These are phyloP conservation scores for Myoxocephalus aenaeus DNA, from an alignment of 2,797 vertebrate genomes.

Conservation along the genomic window DNA sequence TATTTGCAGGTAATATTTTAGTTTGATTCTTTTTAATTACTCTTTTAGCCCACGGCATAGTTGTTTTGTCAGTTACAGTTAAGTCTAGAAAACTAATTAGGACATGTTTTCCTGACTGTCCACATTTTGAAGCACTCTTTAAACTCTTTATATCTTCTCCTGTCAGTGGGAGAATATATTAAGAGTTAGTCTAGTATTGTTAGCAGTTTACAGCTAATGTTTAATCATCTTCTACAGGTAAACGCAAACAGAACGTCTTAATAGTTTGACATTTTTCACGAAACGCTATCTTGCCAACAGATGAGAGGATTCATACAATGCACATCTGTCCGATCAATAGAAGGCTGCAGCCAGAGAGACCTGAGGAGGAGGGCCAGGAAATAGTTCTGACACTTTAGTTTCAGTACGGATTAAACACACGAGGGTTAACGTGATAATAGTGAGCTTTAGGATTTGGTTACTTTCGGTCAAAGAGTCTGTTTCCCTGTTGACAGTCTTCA, in stretches of 20 bases:
- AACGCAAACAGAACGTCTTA: background rate
- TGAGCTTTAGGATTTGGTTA: background rate
- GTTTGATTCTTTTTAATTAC: background rate
- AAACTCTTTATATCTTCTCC: background rate
- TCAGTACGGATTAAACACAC: too few species aligned
- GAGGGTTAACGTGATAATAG: background rate
- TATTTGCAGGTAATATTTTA: background rate
- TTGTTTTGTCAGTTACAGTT: background rate
- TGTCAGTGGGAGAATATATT: background rate
- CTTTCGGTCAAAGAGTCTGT: background rate
- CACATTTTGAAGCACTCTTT: background rate
- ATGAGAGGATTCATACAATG: background rate
- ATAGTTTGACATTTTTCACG: background rate
- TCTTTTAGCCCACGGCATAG: background rate
- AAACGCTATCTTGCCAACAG: background rate
- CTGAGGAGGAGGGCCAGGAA: background rate
- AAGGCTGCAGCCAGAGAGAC: background rate
- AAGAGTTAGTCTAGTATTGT: background rate
- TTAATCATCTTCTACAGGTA: background rate
- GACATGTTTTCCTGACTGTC: background rate
- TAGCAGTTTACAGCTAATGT: background rate
- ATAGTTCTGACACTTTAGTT: too few species aligned
- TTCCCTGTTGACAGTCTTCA: background rate
- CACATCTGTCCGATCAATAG: background rate
- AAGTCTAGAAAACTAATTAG: background rate